phyloP scores from a whole-genome alignment of 2,797 vertebrate genomes.

The Phalanger gymnotis region DNA sequence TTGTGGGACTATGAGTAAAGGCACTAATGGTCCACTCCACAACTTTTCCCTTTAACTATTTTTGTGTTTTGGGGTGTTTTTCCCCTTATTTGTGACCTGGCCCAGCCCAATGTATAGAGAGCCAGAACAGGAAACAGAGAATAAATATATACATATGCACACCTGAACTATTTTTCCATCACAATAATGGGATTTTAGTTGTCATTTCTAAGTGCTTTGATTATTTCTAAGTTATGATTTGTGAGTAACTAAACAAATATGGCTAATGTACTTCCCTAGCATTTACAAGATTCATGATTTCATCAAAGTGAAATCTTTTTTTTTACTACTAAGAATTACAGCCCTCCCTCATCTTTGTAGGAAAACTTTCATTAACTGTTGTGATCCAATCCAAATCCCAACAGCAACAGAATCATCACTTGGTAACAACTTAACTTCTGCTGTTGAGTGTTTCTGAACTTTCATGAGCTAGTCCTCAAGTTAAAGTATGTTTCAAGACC shows the following conservation, averaged over 20 bases:
- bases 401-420: not conserved
- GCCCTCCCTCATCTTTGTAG: too few species aligned
- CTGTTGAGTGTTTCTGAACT: not conserved
- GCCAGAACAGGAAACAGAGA: not conserved
- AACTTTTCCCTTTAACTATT: not conserved
- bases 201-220: not conserved
- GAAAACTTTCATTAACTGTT: not conserved
- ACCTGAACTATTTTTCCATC: not conserved
- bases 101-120: not conserved
- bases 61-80: too few species aligned
- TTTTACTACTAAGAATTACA: not conserved
- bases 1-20: not conserved
- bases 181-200: not conserved
- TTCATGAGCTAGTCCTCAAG: not conserved
- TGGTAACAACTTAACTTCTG: not conserved
- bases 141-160: not conserved
- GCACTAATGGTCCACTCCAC: not conserved
- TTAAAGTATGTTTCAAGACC: not conserved
- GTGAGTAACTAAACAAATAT: not conserved
- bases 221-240: not conserved
- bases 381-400: not conserved
- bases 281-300: not conserved
- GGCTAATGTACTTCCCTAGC: not conserved
- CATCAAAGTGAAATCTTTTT: not conserved
- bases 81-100: not conserved